Evolutionary conservation across 1,140 invertebrate species (phyloP).

Genomic region (Epicauta chinensis): DNA sequence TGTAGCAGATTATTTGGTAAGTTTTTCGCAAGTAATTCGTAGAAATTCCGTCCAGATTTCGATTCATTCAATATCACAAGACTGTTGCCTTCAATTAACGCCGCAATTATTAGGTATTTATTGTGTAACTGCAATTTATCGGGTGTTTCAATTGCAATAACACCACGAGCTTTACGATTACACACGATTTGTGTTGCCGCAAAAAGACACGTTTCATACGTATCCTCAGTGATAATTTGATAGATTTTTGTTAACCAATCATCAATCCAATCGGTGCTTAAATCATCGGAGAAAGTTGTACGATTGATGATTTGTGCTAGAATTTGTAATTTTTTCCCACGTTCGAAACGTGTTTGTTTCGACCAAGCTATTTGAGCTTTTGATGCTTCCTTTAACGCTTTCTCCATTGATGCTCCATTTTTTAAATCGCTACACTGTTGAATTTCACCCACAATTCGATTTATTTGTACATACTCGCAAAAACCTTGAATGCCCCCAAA

Average conservation of each 20-base stretch:
- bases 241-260: constrained; percentile 11
- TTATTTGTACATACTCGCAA: constrained; percentile 12
- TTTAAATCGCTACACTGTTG: constrained; percentile 26
- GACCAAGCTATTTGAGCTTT: background rate
- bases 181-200: constrained; percentile 1
- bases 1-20: constrained; percentile 21
- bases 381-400: constrained; percentile 3
- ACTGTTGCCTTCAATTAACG: constrained; percentile 26
- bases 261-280: background rate
- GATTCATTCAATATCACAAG: constrained; percentile 21
- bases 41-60: background rate
- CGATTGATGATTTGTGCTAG: background rate
- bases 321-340: constrained; percentile 16
- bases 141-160: constrained; percentile 17
- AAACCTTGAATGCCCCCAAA: constrained; percentile 41
- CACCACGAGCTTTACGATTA: constrained; percentile 22
- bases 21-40: constrained; percentile 5
- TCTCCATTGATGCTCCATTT: constrained; percentile 4
- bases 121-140: constrained; percentile 6
- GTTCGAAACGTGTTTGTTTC: constrained; percentile 4
- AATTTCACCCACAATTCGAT: too few relatives aligned
- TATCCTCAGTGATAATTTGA: background rate
- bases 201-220: background rate
- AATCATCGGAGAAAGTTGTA: background rate
- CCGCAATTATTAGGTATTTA: constrained; percentile 18